Evolutionary conservation across 2,888 invertebrate species (phyloP).

Genomic region (Amphipyra tragopoginis): DNA sequence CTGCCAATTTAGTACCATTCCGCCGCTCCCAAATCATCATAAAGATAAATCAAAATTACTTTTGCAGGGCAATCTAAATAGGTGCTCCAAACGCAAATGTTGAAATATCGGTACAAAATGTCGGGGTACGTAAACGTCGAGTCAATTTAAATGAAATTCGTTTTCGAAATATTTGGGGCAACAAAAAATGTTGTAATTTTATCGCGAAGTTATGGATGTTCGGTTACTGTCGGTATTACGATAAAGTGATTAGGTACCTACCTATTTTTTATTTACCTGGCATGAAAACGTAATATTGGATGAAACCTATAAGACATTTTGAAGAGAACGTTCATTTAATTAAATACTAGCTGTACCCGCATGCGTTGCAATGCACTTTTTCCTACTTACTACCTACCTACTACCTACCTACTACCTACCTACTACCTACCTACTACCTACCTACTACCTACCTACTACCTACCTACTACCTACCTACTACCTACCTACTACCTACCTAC

Average conservation of each 20-base stretch:
- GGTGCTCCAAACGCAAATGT: slow-evolving; percentile 24
- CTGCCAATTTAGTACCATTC: slow-evolving; percentile 39
- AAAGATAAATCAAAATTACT: slow-evolving; percentile 51
- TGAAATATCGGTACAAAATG: slow-evolving; percentile 38
- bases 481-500: no score
- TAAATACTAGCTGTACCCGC: no score
- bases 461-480: no score
- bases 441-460: no score
- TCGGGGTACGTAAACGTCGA: slow-evolving; percentile 21
- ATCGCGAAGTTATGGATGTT: slow-evolving; percentile 5
- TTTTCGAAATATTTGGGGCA: slow-evolving; percentile 13
- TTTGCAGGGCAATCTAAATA: slow-evolving; percentile 36
- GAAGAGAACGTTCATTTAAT: no score
- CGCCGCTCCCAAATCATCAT: slow-evolving; percentile 31
- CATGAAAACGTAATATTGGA: neutral
- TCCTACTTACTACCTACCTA: no score
- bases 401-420: no score
- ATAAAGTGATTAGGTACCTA: neutral
- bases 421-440: no score
- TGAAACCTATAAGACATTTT: no score
- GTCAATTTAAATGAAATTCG: slow-evolving; percentile 33
- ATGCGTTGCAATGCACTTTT: no score
- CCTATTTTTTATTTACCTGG: slow-evolving; percentile 5
- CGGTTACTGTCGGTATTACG: neutral
- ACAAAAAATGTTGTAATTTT: slow-evolving; percentile 22